Base-by-base conservation (phyloP, 2,113 vertebrate genomes). In the Climacteris rufus region DNA sequence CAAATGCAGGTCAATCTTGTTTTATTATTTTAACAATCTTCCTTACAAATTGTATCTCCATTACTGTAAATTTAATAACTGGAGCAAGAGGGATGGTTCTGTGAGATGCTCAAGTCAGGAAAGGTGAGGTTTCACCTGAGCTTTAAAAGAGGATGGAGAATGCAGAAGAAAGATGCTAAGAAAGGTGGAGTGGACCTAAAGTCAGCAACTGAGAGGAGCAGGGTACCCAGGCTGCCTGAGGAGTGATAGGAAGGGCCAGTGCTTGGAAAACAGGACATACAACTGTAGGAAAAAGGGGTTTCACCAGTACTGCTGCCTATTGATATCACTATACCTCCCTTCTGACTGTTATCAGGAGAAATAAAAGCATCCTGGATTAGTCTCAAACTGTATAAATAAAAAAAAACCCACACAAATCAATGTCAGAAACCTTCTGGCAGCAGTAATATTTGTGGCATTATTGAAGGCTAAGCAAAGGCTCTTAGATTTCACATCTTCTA, bases 11-110 rank as follows among this genome's bases (percentile, higher is more conserved):
- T 87, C 89, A 65, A 76, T 95, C 83, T 91, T 82, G 64, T 66
- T 93, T 82, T 76, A 87, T 91, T 89, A 49, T 94, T 95, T 92
- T 71, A 83, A 84, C 27, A 77, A 60, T 64, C 79, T 75, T 60
- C 47, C 45, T 79, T 90, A 78, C 86, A 92, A 94, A 86, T 92
- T 44, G 13, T 91, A 10, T 50, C 65, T 82, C 60, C 40, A 39
- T 92, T 78, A 68, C 42, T 78, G 60, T 31, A 35, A 69, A 75
- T 90, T 75, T 49, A 83, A 78, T 94, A 84, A 54, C 6, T 45
- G 15, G 35, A 68, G 49, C n/a, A 57, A 53, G 88, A 74, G 66
- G 44, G 47, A 47, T 9, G 10, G 23, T 76, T 81, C 60, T 60
- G 23, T 37, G 39, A 30, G 35, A 44, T 63, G 24, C 15, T 59